Percentiles rank a stretch among this genome's conserved stretches.
Conservation (phyloP, 64 coral and sea anemone genomes). For the Stichodactyla helianthus region DNA sequence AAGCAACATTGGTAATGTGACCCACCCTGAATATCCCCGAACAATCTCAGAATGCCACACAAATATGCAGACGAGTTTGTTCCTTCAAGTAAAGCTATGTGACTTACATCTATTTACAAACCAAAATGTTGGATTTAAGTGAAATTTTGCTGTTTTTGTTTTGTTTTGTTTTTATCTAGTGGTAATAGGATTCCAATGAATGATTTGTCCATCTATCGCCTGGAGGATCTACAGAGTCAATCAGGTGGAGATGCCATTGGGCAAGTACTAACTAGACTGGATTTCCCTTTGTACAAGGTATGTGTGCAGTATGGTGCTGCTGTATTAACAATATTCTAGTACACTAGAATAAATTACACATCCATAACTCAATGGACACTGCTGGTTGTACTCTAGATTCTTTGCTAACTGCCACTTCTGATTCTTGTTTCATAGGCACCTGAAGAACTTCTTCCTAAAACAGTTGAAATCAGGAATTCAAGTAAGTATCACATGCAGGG, state of each 20-base stretch:
- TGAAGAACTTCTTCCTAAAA: slow-evolving; percentile 69
- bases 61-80: neutral
- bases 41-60: neutral
- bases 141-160: neutral
- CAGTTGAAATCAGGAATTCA: slow-evolving; percentile 56
- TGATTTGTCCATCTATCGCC: slow-evolving; percentile 80
- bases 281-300: slow-evolving; percentile 83
- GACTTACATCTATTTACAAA: too few relatives aligned
- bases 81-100: too few relatives aligned
- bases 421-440: slow-evolving; percentile 56
- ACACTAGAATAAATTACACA: neutral
- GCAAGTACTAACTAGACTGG: slow-evolving; percentile 44
- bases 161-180: neutral
- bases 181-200: slow-evolving; percentile 38
- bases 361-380: too few relatives aligned
- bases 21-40: neutral
- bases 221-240: slow-evolving; percentile 37
- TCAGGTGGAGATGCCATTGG: slow-evolving; percentile 51
- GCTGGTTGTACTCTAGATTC: neutral
- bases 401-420: neutral
- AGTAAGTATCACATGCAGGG: slow-evolving; percentile 17
- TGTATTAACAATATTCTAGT: too few relatives aligned
- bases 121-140: neutral
- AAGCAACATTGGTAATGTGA: neutral
- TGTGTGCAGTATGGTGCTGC: too few relatives aligned